A percentile compares a stretch with the other conserved stretches of the same genome.
Evolutionary conservation across 2,797 vertebrate genomes (phyloP).

Genomic region (Bovichtus variegatus): DNA sequence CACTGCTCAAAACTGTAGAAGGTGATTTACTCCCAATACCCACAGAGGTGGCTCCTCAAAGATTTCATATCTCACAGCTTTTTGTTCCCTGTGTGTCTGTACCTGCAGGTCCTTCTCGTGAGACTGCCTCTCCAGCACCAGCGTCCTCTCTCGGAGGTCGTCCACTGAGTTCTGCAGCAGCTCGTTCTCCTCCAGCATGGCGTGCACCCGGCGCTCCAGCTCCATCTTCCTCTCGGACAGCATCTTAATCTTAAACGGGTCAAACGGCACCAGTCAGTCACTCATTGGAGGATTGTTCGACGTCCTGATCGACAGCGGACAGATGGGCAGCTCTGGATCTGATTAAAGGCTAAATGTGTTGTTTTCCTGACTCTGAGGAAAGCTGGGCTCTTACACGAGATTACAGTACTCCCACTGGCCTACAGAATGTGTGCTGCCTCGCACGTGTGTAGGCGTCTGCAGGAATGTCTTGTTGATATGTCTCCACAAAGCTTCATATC

Average conservation of each 20-base stretch:
- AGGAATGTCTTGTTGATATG: slow-evolving; percentile 78
- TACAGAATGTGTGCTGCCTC: slow-evolving; percentile 84
- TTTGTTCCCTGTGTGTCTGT: no score
- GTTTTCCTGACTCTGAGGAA: slow-evolving; percentile 46
- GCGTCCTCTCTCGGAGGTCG: slow-evolving; percentile 91
- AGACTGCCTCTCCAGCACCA: slow-evolving; percentile 92
- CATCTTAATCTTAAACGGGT: slow-evolving; percentile 92
- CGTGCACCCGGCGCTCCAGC: slow-evolving; percentile 90
- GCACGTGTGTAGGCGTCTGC: slow-evolving; percentile 71
- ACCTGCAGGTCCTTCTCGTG: slow-evolving; percentile 96
- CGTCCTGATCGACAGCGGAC: not conserved
- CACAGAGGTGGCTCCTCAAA: no score
- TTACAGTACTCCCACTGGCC: slow-evolving; percentile 73
- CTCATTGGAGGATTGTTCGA: not conserved
- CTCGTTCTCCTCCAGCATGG: slow-evolving; percentile 93
- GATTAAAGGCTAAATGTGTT: slow-evolving; percentile 43
- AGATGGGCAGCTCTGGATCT: slow-evolving; percentile 25
- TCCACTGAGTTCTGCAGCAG: slow-evolving; percentile 93
- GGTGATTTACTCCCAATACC: no score
- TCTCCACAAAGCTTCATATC: slow-evolving; percentile 42
- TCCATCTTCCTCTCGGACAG: slow-evolving; percentile 95
- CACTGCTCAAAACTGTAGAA: no score
- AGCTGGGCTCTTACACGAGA: slow-evolving; percentile 64
- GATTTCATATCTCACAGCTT: no score
- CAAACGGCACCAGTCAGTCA: slow-evolving; percentile 39